These are phyloP conservation scores for Drosophila ogumai DNA, from an alignment of 1,140 invertebrate genomes.

Conservation along the genomic window DNA sequence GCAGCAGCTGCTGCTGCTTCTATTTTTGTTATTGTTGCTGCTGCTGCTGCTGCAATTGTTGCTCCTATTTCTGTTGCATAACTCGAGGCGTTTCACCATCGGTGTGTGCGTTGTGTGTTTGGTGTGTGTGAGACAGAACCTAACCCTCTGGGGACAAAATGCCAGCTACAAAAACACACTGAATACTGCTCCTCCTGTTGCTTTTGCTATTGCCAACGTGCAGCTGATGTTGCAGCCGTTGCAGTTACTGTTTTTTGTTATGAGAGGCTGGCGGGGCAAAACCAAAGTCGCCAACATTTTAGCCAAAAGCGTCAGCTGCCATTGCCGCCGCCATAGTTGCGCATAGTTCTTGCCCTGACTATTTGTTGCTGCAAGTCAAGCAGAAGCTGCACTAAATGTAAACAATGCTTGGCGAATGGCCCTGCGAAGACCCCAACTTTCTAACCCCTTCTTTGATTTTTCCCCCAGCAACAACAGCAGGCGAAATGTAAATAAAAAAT, in stretches of 20 bases:
- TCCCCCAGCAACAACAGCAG: constrained; percentile 41
- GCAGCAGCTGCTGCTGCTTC: constrained; percentile 18
- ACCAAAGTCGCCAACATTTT: constrained; percentile 49
- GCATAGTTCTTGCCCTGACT: constrained; percentile 31
- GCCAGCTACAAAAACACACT: constrained; percentile 46
- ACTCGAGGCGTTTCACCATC: constrained; percentile 41
- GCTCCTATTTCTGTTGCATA: constrained; percentile 31
- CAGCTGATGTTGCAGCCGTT: constrained; percentile 21
- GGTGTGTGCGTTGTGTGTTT: not conserved
- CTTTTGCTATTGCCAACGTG: constrained; percentile 31
- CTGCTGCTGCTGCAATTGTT: constrained; percentile 17
- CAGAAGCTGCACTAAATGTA: constrained; percentile 78
- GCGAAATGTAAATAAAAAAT: constrained; percentile 78
- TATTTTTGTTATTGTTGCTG: constrained; percentile 1
- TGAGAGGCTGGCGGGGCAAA: constrained; percentile 44
- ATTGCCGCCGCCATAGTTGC: not conserved
- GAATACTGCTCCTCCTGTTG: constrained; percentile 43
- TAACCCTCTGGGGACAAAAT: constrained; percentile 31
- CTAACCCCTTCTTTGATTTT: constrained; percentile 5
- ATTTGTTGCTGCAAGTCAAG: constrained; percentile 73
- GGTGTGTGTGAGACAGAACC: constrained; percentile 6
- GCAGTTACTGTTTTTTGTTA: constrained; percentile 47
- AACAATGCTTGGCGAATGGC: constrained; percentile 46
- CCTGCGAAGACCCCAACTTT: not conserved
- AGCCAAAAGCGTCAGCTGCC: constrained; percentile 65